Conservation (phyloP, 2,888 invertebrate species). For the Apocheima hispidaria region DNA sequence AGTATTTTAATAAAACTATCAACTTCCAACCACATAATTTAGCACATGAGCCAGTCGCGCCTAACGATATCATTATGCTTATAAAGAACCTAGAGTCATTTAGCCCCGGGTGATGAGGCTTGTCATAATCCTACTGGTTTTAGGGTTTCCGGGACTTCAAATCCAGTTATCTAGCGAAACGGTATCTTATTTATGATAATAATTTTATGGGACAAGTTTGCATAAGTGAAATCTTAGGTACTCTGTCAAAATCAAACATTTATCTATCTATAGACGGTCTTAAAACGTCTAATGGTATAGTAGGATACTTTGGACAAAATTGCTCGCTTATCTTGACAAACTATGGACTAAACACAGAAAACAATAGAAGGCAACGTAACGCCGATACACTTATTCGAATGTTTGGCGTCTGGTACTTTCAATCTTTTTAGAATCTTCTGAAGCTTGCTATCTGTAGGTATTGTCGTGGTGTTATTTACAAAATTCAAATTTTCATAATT, state of each 20-base stretch:
- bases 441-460: too few relatives aligned
- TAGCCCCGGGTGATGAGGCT: slow-evolving; percentile 13
- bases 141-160: slow-evolving; percentile 14
- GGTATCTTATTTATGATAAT: slow-evolving; percentile 7
- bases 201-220: slow-evolving; percentile 3
- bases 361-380: too few relatives aligned
- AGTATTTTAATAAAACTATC: slow-evolving; percentile 5
- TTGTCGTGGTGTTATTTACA: too few relatives aligned
- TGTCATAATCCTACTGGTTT: slow-evolving; percentile 18
- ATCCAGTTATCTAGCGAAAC: background rate
- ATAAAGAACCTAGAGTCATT: slow-evolving; percentile 13
- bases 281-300: too few relatives aligned
- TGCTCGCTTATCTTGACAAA: too few relatives aligned
- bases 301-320: too few relatives aligned
- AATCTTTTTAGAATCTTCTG: too few relatives aligned
- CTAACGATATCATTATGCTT: slow-evolving; percentile 18
- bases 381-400: too few relatives aligned
- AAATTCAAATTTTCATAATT: too few relatives aligned
- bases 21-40: slow-evolving; percentile 6
- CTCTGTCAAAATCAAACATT: background rate
- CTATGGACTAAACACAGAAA: too few relatives aligned
- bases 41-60: slow-evolving; percentile 5
- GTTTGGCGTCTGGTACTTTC: too few relatives aligned
- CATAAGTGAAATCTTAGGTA: slow-evolving; percentile 8
- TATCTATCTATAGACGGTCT: too few relatives aligned